Evolutionary conservation across 2,113 vertebrate species (phyloP), one percentile per base, ranked within the genome.

Genomic region (Crypturellus undulatus): DNA sequence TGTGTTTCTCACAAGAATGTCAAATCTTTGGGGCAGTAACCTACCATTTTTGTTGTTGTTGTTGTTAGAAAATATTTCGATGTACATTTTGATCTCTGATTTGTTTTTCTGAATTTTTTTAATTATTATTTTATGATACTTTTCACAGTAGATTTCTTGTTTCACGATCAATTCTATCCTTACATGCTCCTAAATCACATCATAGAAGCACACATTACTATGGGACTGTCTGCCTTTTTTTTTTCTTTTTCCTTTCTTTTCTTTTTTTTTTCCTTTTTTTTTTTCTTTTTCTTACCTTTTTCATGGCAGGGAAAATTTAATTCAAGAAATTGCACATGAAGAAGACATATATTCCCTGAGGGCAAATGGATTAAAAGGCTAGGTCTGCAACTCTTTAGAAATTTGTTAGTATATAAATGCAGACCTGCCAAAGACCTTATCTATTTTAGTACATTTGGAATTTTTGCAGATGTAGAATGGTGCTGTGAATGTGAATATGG

Each of bases 261-360:
- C 16, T 6, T 16, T 16, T 43, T 17, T 17, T 4, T 32, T 25
- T 22, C 38, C 36, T 2, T 2, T 19, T 1, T 14, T 21, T 65
- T 34, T 12, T 1, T 42, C 71, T 73, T 72, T 43, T 43, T 32
- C 4, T 65, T 28, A 60, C 75, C 14, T 81, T 75, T 9, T 22
- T 62, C 19, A 76, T 3, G 62, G 9, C 6, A 68, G 42, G 8
- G 24, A 76, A 93, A 58, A 69, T 24, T 75, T 89, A 75, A 70
- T 81, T 75, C 42, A 79, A 5, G 22, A 34, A 89, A 60, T 2
- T 28, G 11, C 9, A n/a, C 12, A 38, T 49, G 30, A 85, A 68
- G 19, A 87, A 0, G 1, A 43, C 17, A 26, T 6, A 25, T 62
- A 42, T 2, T 76, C 1, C 1, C 2, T 81, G 32, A 49, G 13